Evolutionary conservation across 1,140 invertebrate species (phyloP).

Genomic region (Drosophila sechellia): DNA sequence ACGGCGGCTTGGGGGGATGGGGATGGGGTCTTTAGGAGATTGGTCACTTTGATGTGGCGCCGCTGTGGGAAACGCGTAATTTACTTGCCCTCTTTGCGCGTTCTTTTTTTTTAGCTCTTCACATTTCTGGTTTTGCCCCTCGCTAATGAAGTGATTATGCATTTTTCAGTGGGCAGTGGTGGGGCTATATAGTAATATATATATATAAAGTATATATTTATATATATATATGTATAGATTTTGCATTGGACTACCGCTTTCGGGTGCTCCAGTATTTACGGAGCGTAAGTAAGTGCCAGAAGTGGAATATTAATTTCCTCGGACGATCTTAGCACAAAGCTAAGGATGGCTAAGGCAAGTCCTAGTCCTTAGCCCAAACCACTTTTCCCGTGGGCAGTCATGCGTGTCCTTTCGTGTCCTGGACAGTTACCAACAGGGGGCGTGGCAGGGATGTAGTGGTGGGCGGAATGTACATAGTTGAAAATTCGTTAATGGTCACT

Average conservation of each 20-base stretch:
- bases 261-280: slow-evolving; percentile 71
- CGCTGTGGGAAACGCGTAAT: slow-evolving; percentile 76
- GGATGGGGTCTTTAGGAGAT: slow-evolving; percentile 9
- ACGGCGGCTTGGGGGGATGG: background rate
- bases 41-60: slow-evolving; percentile 81
- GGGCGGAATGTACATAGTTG: slow-evolving; percentile 73
- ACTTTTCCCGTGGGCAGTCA: slow-evolving; percentile 46
- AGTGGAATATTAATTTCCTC: slow-evolving; percentile 81
- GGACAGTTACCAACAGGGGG: slow-evolving; percentile 13
- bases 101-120: slow-evolving; percentile 4
- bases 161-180: slow-evolving; percentile 20
- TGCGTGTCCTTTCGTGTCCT: slow-evolving; percentile 60
- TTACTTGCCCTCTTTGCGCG: slow-evolving; percentile 54
- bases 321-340: slow-evolving; percentile 58
- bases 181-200: background rate
- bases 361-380: background rate
- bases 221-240: slow-evolving; percentile 13
- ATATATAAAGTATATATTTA: slow-evolving; percentile 4
- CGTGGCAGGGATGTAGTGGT: slow-evolving; percentile 11
- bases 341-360: slow-evolving; percentile 15
- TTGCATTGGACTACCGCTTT: slow-evolving; percentile 8
- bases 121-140: slow-evolving; percentile 18
- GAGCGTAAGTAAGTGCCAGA: slow-evolving; percentile 80
- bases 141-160: slow-evolving; percentile 80
- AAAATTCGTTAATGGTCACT: slow-evolving; percentile 83